Evolutionary conservation across 2,113 vertebrate species (phyloP), one percentile per base, ranked within the genome.

Genomic region (Laticauda laticaudata): DNA sequence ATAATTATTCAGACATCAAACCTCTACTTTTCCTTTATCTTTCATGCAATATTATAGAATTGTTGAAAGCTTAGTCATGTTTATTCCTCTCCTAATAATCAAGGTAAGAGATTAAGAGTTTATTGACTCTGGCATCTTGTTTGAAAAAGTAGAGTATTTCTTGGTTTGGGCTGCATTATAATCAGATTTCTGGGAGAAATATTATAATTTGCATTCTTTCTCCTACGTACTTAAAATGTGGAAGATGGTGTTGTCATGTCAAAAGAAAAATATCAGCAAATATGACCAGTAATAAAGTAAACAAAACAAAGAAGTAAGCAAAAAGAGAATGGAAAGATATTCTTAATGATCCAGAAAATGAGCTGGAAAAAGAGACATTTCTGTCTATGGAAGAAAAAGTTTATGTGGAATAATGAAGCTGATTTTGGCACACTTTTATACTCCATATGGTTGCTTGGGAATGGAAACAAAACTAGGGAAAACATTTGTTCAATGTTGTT

Each of bases 21-120:
- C 90, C 89, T 23, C 64, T 91, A 86, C 88, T 90, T 94, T 94
- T 90, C 34, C 81, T 20, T 88, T 93, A 59, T 34, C 14, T 94
- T 94, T 93, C 34, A 81, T 86, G n/a, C 12, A 43, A 54, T 92
- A 91, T 53, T 8, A 61, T 51, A 93, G 94, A 91, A 56, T 69
- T 93, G 91, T 87, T 39, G 85, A 88, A 95, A 89, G 75, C 93
- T 48, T 85, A 94, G 59, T 93, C 12, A 2, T 51, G 9, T 86
- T 29, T 29, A 86, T 48, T 2, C 55, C 89, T 86, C 59, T 91
- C 94, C 24, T 92, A 93, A 4, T 90, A 90, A 94, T 92, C 53
- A 93, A 81, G 92, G 4, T 29, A 14, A 45, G 18, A 43, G 87
- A 8, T 55, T 18, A 87, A 51, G 53, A 91, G 20, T 29, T 61